Base-by-base conservation (phyloP, 2,113 vertebrate genomes). In the Tyrannus savana region DNA sequence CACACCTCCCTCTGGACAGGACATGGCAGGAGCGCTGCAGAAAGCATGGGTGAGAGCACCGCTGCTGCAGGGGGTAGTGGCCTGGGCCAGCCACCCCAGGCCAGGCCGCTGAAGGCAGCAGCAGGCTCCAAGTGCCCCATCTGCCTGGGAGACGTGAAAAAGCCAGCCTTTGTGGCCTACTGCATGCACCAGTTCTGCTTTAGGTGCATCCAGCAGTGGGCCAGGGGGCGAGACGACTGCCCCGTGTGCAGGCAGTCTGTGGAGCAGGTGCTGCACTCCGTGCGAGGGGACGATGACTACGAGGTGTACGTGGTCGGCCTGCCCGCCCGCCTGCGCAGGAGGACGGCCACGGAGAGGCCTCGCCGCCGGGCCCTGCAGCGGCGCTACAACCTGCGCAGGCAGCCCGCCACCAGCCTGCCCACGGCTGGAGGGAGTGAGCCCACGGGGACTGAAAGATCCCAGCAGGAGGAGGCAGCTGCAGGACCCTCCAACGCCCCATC, bases 361-460 rank as follows among this genome's bases (percentile, higher is more conserved):
- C 23, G 23, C 33, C 5, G 8, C 39, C 28, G n/a, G 46, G 3
- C 4, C 60, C 59, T 31, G 1, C 86, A 73, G 37, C 14, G 6
- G 7, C 68, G 18, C 68, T 88, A 88, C 7, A 0, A 80, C 68
- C 44, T 75, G 52, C 60, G 69, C 60, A 5, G 53, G 69, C 19
- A 12, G 60, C 33, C 1, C 37, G 19, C 12, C 33, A 2, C 23
- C 0, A 3, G 33, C 5, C 22, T 0, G 0, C 21, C 35, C 6
- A 1, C 0, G 4, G 24, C 41, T 4, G 28, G 19, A 28, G 8
- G 5, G 47, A 55, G 19, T 0, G 24, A 55, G 17, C 31, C 42
- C 4, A 1, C 0, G 2, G 42, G 3, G 27, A 16, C 33, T 5
- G 8, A 12, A 4, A 27, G 52, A 46, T 39, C 53, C 23, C 52